These are phyloP conservation scores for Actenoides lindsayi DNA, from an alignment of 2,113 vertebrate species.

Conservation along the genomic window DNA sequence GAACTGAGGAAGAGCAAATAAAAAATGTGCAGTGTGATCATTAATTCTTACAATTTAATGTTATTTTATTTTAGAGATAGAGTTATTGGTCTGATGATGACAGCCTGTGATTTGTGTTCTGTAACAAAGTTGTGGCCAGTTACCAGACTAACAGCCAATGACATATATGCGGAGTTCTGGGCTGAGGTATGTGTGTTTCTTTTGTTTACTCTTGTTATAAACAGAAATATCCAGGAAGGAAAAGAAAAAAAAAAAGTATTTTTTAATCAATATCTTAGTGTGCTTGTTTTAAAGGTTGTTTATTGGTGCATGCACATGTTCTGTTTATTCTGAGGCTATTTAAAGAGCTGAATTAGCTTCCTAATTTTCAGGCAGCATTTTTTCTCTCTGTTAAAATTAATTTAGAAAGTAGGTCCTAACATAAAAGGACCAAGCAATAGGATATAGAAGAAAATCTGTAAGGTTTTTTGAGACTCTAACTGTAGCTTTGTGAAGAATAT, in stretches of 20 bases:
- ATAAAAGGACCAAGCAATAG: not conserved
- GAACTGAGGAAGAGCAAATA: not conserved
- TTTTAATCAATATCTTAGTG: not conserved
- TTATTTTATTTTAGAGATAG: slow-evolving; percentile 85
- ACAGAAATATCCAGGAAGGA: not conserved
- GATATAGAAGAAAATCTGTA: not conserved
- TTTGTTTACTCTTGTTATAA: not conserved
- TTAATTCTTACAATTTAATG: not conserved
- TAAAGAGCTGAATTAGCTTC: not conserved
- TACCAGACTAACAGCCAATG: slow-evolving; percentile 91
- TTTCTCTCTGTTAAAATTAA: not conserved
- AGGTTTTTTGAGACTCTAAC: not conserved
- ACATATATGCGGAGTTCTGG: slow-evolving; percentile 99
- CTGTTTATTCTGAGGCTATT: not conserved
- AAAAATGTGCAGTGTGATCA: not conserved
- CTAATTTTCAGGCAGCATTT: not conserved
- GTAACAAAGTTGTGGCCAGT: slow-evolving; percentile 97
- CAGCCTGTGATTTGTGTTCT: slow-evolving; percentile 97
- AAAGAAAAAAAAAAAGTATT: not conserved
- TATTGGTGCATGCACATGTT: not conserved
- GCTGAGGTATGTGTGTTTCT: slow-evolving; percentile 85
- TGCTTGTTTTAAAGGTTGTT: not conserved
- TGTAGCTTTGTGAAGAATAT: not conserved
- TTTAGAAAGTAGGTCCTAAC: not conserved
- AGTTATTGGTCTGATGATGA: slow-evolving; percentile 98